Evolutionary conservation across 2,888 invertebrate species (phyloP), one percentile per base, ranked within the genome.

Genomic region (Cacoxenus indagator): DNA sequence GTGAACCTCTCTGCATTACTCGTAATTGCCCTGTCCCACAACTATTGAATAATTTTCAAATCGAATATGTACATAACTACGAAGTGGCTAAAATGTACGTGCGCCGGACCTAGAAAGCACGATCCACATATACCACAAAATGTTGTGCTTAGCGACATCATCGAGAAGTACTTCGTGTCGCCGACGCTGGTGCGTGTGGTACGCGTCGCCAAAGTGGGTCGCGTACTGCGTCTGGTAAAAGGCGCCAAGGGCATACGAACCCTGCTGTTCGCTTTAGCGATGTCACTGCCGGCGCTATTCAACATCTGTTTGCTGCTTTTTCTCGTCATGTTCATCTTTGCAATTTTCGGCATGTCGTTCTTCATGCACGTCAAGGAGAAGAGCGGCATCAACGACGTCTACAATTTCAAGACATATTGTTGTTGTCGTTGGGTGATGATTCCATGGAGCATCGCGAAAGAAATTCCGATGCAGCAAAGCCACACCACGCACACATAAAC

Each of bases 321-420:
- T 90, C 92, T 99, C 87, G 97, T 99, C 88, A 98, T 99, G 96
- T 99, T 98, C 90, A 99, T 99, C 91, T 99, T 98, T 89, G 97
- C 98, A 85, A 98, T 98, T 88, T 98, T 99, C 89, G 99, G 99
- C 83, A 99, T 99, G 98, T 97, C 97, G 72, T 99, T 99, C 91
- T 99, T 99, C 90, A 97, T 97, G 97, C 95, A 97, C 90, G 98
- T 98, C 78, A 96, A 96, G 89, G 94, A 96, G 89, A 94, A 95
- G 87, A 95, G 94, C 85, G 98, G 98, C 80, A 92, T 99, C 81
- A 98, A 98, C 87, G 96, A 97, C 88, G 96, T 97, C 77, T 98
- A 98, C 91, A 99, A 98, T 90, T 99, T 99, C 90, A 96, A 97
- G 90, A 99, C 98, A 70, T 99, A 84, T 85, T 86, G 85, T 86